Percentiles rank a stretch among this genome's conserved stretches.
These are phyloP conservation scores for Pitangus sulphuratus DNA, from an alignment of 2,797 vertebrate species.

Conservation along the genomic window DNA sequence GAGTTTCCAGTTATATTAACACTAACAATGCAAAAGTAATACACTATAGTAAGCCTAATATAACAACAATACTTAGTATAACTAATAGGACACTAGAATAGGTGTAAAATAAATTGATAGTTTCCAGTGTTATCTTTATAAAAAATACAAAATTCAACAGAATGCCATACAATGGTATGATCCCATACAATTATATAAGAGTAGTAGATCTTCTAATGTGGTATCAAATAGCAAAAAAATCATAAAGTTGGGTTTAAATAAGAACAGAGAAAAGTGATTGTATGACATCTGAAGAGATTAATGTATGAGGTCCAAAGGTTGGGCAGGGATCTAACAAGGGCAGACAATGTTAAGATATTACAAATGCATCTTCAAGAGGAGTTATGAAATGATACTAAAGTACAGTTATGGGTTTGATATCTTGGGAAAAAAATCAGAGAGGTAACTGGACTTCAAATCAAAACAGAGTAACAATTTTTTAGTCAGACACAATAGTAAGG, in stretches of 20 bases:
- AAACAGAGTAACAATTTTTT: neutral
- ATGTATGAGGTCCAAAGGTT: neutral
- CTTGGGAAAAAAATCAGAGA: neutral
- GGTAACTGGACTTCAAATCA: neutral
- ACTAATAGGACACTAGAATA: neutral
- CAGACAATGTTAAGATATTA: neutral
- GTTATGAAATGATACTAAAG: neutral
- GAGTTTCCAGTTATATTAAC: neutral
- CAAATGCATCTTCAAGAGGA: neutral
- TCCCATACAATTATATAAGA: neutral
- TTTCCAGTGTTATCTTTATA: neutral
- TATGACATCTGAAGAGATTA: neutral
- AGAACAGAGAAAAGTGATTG: neutral
- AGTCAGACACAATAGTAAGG: neutral
- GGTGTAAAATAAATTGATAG: neutral
- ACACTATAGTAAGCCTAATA: neutral
- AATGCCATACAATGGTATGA: neutral
- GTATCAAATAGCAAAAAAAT: neutral
- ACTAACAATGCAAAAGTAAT: neutral
- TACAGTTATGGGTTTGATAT: neutral
- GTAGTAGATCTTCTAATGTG: neutral
- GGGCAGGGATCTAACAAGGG: neutral
- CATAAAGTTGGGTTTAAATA: neutral
- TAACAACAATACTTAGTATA: neutral
- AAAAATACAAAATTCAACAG: neutral